Conservation (phyloP, 2,888 invertebrate genomes). For the Agonum fuliginosum region DNA sequence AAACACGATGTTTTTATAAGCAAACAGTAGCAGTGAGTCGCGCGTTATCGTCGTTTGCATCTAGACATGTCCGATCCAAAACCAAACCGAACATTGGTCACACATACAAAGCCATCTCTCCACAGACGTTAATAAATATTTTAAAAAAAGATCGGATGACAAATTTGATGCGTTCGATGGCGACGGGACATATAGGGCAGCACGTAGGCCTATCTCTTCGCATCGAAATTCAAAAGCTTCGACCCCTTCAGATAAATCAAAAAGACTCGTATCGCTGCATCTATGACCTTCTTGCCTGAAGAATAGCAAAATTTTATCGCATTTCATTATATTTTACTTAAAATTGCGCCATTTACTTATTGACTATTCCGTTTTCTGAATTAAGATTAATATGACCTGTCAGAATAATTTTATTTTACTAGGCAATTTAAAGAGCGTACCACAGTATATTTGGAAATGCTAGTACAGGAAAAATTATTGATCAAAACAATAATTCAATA, state of each 20-base stretch:
- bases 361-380: no score
- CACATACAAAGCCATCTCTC: conserved; percentile 32
- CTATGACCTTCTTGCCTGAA: neutral
- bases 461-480: no score
- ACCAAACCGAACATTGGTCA: conserved; percentile 41
- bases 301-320: no score
- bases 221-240: conserved; percentile 50
- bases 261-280: neutral
- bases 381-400: no score
- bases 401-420: no score
- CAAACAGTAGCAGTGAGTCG: conserved; percentile 56
- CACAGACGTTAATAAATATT: conserved; percentile 59
- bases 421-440: no score
- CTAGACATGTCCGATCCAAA: conserved; percentile 57
- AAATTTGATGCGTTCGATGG: conserved; percentile 58
- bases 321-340: no score
- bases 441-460: no score
- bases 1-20: conserved; percentile 58
- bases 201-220: conserved; percentile 41
- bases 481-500: no score
- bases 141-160: conserved; percentile 53
- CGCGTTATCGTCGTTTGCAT: conserved; percentile 57
- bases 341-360: no score
- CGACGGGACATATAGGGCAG: conserved; percentile 57
- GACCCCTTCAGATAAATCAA: conserved; percentile 27